Percentiles rank a stretch among this genome's conserved stretches.
Conservation (phyloP, 2,113 vertebrate species). For the Saccopteryx leptura region DNA sequence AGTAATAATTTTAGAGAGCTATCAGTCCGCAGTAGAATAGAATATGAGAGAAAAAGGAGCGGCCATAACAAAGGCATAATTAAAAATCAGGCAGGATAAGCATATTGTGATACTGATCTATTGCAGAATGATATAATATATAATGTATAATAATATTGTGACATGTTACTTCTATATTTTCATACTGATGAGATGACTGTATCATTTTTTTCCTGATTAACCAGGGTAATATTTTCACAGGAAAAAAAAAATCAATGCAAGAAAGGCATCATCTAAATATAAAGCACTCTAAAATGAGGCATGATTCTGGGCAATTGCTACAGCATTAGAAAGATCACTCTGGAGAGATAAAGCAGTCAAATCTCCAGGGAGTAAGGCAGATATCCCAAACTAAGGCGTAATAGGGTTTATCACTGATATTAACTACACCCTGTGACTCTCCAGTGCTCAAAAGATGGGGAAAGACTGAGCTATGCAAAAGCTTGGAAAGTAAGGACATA, state of each 20-base stretch:
- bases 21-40: neutral
- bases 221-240: neutral
- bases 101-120: neutral
- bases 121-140: neutral
- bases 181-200: neutral
- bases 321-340: neutral
- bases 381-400: neutral
- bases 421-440: neutral
- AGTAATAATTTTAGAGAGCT: neutral
- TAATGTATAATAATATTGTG: neutral
- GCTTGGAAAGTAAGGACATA: neutral
- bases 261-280: neutral
- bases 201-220: constrained; percentile 41
- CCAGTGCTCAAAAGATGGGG: neutral
- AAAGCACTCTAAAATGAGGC: neutral
- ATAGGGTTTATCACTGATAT: neutral
- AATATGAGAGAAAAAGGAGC: neutral
- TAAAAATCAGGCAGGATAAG: neutral
- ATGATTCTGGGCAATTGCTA: neutral
- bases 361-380: neutral
- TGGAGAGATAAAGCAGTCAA: neutral
- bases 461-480: neutral
- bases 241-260: constrained; percentile 20
- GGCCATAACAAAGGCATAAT: neutral
- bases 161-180: neutral